Conservation (phyloP, 2,888 invertebrate species). For the Luperina testacea region DNA sequence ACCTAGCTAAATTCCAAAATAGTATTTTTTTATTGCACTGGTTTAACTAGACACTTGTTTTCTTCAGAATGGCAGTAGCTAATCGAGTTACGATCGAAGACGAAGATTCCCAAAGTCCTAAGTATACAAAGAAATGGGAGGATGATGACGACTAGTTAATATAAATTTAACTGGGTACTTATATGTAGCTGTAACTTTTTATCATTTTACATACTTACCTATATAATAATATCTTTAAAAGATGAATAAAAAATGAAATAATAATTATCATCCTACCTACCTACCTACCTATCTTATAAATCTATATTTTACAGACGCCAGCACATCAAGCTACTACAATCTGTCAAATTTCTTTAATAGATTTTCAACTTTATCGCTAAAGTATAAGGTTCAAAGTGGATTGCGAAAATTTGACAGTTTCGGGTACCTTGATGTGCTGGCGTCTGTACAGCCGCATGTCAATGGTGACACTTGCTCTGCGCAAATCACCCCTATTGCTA, state of each 20-base stretch:
- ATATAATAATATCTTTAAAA: background rate
- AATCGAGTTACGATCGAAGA: constrained; percentile 13
- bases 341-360: too few species aligned
- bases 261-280: too few species aligned
- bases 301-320: background rate
- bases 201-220: background rate
- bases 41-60: background rate
- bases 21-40: background rate
- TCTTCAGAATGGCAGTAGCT: constrained; percentile 3
- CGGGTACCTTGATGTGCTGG: too few species aligned
- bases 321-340: too few species aligned
- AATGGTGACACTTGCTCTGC: background rate
- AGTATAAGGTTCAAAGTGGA: too few species aligned
- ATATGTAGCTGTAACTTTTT: background rate
- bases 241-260: background rate
- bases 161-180: background rate
- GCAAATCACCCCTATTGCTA: background rate
- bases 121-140: constrained; percentile 9
- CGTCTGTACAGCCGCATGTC: background rate
- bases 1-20: background rate
- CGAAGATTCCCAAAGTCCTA: background rate
- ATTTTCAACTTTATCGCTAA: too few species aligned
- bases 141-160: background rate
- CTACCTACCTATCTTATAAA: background rate
- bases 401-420: too few species aligned